These are phyloP conservation scores for Drosophila busckii DNA, from an alignment of 1,140 invertebrate species.

Conservation along the genomic window DNA sequence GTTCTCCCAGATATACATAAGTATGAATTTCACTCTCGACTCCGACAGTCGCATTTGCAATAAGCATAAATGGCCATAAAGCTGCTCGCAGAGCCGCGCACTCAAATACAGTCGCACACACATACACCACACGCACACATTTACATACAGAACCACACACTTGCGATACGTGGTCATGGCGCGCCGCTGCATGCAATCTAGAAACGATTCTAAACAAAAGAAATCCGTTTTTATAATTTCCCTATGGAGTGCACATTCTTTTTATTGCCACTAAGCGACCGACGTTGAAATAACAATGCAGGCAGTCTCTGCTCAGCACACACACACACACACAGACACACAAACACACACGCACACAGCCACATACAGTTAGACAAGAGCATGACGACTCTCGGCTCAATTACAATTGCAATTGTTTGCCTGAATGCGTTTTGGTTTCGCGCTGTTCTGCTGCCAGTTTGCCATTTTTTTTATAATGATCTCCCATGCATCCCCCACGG, in stretches of 20 bases:
- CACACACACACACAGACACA: conserved; percentile 16
- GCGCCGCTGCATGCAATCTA: conserved; percentile 62
- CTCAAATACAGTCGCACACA: conserved; percentile 1
- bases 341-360: conserved; percentile 14
- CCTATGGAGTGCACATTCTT: conserved; percentile 73
- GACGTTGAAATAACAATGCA: conserved; percentile 71
- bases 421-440: conserved; percentile 72
- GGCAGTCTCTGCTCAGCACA: conserved; percentile 43
- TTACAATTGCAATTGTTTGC: conserved; percentile 77
- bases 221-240: conserved; percentile 77
- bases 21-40: too few species aligned
- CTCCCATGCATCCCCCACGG: conserved; percentile 38
- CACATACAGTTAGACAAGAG: conserved; percentile 34
- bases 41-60: conserved; percentile 66
- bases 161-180: too few species aligned
- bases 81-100: conserved; percentile 1
- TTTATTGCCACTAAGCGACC: conserved; percentile 77
- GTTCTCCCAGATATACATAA: conserved; percentile 19
- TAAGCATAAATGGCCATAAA: conserved; percentile 58
- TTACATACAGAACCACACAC: conserved; percentile 6
- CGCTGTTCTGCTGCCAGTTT: conserved; percentile 52
- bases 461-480: conserved; percentile 70
- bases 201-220: conserved; percentile 76
- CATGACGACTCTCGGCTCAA: conserved; percentile 65
- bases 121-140: conserved; percentile 23